phyloP scores from a whole-genome alignment of 2,113 vertebrate genomes.

The Lepus americanus region DNA sequence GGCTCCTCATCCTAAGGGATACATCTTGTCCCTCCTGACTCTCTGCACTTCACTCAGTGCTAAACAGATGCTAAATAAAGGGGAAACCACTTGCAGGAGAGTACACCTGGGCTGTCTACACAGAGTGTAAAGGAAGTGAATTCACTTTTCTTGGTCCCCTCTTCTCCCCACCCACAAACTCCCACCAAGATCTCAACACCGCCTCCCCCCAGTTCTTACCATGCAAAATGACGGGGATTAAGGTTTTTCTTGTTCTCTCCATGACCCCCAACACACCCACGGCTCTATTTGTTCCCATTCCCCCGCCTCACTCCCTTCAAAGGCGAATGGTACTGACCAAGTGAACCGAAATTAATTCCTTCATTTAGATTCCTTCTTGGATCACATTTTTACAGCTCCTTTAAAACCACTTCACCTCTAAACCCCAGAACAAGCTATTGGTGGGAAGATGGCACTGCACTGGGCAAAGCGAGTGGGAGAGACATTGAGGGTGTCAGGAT shows the following conservation, averaged over 20 bases:
- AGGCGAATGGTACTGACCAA: not conserved
- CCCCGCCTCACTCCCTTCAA: not conserved
- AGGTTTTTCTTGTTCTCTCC: not conserved
- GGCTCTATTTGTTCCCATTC: not conserved
- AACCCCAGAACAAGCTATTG: not conserved
- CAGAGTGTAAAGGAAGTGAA: not conserved
- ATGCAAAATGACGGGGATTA: not conserved
- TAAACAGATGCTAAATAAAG: not conserved
- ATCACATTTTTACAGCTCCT: not conserved
- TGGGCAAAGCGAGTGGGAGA: not conserved
- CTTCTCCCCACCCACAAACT: not conserved
- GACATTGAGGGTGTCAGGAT: not conserved
- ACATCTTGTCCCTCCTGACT: not conserved
- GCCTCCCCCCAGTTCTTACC: not conserved
- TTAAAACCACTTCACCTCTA: not conserved
- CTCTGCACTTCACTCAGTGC: not conserved
- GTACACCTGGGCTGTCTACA: not conserved
- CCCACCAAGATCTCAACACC: not conserved
- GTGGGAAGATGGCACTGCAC: not conserved
- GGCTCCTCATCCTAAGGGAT: not conserved
- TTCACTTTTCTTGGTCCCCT: not conserved
- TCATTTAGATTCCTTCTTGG: not conserved
- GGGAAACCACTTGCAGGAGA: not conserved
- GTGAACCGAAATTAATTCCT: not conserved
- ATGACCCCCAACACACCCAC: not conserved